A percentile compares a stretch with the other conserved stretches of the same genome.
phyloP scores from a whole-genome alignment of 2,113 vertebrate genomes.

The Elephantulus edwardii region DNA sequence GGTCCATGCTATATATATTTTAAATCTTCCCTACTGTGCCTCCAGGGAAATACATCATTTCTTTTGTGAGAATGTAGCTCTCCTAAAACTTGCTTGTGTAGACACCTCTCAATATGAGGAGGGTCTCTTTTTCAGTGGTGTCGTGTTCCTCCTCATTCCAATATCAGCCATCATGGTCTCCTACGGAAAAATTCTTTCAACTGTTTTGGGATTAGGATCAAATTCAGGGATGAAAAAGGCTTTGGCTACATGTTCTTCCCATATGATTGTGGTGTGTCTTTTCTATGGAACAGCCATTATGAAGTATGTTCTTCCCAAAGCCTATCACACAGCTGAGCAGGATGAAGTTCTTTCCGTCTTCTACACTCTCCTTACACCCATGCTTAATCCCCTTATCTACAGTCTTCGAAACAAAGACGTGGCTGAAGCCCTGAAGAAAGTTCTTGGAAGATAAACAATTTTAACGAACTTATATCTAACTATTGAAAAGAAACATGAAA shows the following conservation, averaged over 20 bases:
- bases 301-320: slow-evolving; percentile 35
- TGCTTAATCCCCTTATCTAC: slow-evolving; percentile 38
- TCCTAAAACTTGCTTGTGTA: slow-evolving; percentile 50
- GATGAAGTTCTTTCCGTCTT: slow-evolving; percentile 48
- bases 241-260: background rate
- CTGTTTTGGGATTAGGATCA: background rate
- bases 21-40: slow-evolving; percentile 21
- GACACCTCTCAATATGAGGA: slow-evolving; percentile 47
- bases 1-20: background rate
- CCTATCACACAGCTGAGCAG: background rate
- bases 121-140: background rate
- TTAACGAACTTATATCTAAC: background rate
- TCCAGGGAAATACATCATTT: slow-evolving; percentile 53
- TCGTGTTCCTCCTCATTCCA: slow-evolving; percentile 24
- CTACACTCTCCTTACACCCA: slow-evolving; percentile 54
- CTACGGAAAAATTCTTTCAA: slow-evolving; percentile 1
- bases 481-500: too few relatives aligned
- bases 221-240: background rate
- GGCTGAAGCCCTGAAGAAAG: background rate
- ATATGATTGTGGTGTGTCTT: slow-evolving; percentile 25
- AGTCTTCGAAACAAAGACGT: slow-evolving; percentile 43
- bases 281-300: slow-evolving; percentile 56
- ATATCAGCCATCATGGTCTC: background rate
- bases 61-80: slow-evolving; percentile 58
- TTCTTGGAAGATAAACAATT: background rate